A percentile compares a stretch with the other conserved stretches of the same genome.
phyloP scores from a whole-genome alignment of 35 echinoderm and acorn worm species.

The Ophioderma brevispina region DNA sequence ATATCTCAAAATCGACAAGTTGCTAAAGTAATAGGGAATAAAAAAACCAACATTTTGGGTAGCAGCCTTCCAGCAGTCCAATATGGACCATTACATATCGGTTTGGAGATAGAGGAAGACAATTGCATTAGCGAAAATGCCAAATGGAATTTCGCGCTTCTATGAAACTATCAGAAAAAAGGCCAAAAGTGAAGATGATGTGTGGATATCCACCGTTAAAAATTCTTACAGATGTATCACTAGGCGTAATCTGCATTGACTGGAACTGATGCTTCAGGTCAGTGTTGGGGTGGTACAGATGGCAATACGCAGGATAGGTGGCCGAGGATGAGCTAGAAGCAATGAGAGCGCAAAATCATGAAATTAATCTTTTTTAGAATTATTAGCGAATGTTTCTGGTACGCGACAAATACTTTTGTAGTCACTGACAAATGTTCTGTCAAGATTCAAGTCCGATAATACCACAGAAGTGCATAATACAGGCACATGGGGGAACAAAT shows the following conservation, averaged over 20 bases:
- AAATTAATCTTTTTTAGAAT: slow-evolving; percentile 60
- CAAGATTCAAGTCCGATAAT: slow-evolving; percentile 24
- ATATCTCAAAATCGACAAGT: not conserved
- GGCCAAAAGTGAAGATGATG: slow-evolving; percentile 46
- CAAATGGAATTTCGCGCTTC: slow-evolving; percentile 57
- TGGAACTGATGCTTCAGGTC: slow-evolving; percentile 55
- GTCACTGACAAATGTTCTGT: too few relatives aligned
- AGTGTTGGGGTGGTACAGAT: slow-evolving; percentile 71
- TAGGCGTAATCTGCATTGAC: slow-evolving; percentile 8
- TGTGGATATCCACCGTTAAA: slow-evolving; percentile 62
- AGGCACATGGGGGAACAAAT: slow-evolving; percentile 50
- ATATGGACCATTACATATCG: slow-evolving; percentile 65
- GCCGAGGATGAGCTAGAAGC: slow-evolving; percentile 34
- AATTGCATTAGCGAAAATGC: slow-evolving; percentile 22
- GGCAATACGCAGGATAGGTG: slow-evolving; percentile 12
- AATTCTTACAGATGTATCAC: not conserved
- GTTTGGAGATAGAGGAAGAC: slow-evolving; percentile 63
- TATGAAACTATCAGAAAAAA: slow-evolving; percentile 46
- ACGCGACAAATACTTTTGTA: too few relatives aligned
- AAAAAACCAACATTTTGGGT: too few relatives aligned
- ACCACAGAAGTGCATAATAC: slow-evolving; percentile 28
- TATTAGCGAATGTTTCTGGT: slow-evolving; percentile 29
- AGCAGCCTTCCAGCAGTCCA: slow-evolving; percentile 38
- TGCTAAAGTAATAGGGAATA: slow-evolving; percentile 73
- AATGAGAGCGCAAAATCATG: not conserved